Evolutionary conservation across 2,888 invertebrate genomes (phyloP).

Genomic region (Pachydiplax longipennis): DNA sequence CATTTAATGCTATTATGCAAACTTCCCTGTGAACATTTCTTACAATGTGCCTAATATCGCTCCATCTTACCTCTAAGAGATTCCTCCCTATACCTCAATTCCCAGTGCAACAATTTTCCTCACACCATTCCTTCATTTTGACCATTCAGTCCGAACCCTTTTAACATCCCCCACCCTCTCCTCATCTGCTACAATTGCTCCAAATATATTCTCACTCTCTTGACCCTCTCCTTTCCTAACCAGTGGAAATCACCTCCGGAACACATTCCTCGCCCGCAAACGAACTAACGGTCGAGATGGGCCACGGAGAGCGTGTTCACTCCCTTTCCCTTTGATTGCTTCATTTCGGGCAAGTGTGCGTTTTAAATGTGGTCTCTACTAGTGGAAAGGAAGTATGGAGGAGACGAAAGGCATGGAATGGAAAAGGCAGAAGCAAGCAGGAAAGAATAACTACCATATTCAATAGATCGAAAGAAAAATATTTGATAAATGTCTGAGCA

Average conservation of each 20-base stretch:
- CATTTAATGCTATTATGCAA: too few species aligned
- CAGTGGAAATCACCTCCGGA: background rate
- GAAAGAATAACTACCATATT: too few species aligned
- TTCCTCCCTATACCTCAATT: background rate
- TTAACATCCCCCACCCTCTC: background rate
- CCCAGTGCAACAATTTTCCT: background rate
- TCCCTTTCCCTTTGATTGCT: constrained; percentile 26
- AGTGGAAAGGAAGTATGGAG: background rate
- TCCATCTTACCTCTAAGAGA: background rate
- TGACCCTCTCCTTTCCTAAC: background rate
- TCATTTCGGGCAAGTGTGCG: constrained; percentile 10
- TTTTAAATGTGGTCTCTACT: background rate
- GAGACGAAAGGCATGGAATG: background rate
- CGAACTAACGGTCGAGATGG: background rate
- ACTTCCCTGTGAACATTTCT: too few species aligned
- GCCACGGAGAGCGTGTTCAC: background rate
- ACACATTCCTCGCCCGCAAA: background rate
- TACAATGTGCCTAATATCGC: background rate
- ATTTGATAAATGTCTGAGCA: too few species aligned
- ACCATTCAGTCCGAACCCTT: background rate
- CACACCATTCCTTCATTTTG: background rate
- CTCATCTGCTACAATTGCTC: background rate
- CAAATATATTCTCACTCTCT: background rate
- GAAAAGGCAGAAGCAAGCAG: background rate
- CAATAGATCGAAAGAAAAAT: too few species aligned